phyloP scores from a whole-genome alignment of 1,140 invertebrate species.

The Apolygus lucorum region DNA sequence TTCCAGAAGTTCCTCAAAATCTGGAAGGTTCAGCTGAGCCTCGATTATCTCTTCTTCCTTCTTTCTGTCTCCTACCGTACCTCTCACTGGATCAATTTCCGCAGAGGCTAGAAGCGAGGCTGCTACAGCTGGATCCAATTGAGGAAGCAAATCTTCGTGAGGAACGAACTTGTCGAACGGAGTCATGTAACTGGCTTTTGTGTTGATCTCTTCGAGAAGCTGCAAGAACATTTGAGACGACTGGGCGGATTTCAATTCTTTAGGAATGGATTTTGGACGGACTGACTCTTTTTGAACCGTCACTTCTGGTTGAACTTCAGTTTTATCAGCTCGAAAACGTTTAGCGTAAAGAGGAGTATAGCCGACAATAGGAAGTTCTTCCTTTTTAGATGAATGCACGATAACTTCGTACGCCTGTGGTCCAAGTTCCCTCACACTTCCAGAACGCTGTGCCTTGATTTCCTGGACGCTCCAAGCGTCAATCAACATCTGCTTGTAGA shows the following conservation, averaged over 20 bases:
- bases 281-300: neutral
- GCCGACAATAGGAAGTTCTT: neutral
- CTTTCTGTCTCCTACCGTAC: neutral
- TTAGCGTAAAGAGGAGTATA: neutral
- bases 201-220: neutral
- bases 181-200: neutral
- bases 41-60: neutral
- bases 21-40: neutral
- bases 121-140: neutral
- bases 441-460: neutral
- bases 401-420: neutral
- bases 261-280: neutral
- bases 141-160: neutral
- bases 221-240: neutral
- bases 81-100: neutral
- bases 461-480: neutral
- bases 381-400: neutral
- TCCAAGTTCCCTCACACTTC: neutral
- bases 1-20: neutral
- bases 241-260: neutral
- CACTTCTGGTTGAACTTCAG: too few relatives aligned
- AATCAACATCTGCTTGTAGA: conserved; percentile 1
- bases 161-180: conserved; percentile 6
- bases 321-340: too few relatives aligned
- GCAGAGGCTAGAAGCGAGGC: neutral